A percentile compares a stretch with the other conserved stretches of the same genome.
phyloP scores from a whole-genome alignment of 2,888 invertebrate species.

The Drosophila meridiana region DNA sequence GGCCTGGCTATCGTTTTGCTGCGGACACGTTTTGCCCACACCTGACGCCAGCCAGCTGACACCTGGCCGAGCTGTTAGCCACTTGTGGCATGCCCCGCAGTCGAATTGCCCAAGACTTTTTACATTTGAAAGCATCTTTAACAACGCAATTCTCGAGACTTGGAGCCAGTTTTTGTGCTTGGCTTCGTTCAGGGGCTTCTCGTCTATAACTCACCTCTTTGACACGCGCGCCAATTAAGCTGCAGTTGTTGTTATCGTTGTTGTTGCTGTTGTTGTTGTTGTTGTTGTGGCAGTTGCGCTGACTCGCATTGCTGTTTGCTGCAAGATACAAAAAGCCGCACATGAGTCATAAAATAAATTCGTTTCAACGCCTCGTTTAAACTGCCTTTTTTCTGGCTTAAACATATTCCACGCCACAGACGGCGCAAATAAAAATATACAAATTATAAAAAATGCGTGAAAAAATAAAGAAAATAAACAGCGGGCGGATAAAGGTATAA shows the following conservation, averaged over 20 bases:
- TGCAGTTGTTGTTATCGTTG: conserved; percentile 28
- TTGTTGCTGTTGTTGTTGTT: conserved; percentile 26
- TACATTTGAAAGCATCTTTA: conserved; percentile 13
- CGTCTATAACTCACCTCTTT: conserved; percentile 60
- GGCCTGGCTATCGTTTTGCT: conserved; percentile 17
- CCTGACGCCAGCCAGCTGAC: conserved; percentile 25
- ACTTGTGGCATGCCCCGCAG: conserved; percentile 77
- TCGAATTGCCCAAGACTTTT: conserved; percentile 59
- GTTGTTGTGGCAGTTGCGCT: conserved; percentile 39
- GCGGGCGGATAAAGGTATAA: conserved; percentile 8
- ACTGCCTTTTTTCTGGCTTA: conserved; percentile 13
- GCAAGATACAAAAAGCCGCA: conserved; percentile 47
- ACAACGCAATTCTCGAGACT: conserved; percentile 20
- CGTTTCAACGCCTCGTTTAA: conserved; percentile 54
- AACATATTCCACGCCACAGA: conserved; percentile 14
- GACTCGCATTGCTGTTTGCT: conserved; percentile 47
- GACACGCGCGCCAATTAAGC: conserved; percentile 68
- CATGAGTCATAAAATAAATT: conserved; percentile 67
- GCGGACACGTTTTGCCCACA: conserved; percentile 50
- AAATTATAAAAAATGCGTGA: conserved; percentile 48
- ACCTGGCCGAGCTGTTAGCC: conserved; percentile 37
- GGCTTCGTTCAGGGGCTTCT: conserved; percentile 26
- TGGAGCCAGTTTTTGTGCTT: conserved; percentile 23
- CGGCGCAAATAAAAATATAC: conserved; percentile 14
- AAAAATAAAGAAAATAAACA: conserved; percentile 12